A percentile compares a stretch with the other conserved stretches of the same genome.
Conservation (phyloP, 2,113 vertebrate species). For the Emydura subglobosa region DNA sequence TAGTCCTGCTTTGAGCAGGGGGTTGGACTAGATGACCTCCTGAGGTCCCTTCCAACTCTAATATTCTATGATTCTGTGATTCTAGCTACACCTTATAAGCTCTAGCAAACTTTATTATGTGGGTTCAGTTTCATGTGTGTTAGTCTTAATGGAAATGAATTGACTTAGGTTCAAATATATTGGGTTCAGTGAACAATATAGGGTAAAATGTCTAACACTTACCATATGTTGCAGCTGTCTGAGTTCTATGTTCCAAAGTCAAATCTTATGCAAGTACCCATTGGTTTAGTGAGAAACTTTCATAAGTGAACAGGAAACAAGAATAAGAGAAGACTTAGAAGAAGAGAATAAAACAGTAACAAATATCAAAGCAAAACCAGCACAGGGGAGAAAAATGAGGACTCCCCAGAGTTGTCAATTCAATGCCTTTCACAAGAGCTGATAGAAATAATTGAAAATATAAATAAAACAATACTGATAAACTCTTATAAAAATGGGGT, state of each 20-base stretch:
- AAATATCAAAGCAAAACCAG: not conserved
- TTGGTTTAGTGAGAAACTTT: not conserved
- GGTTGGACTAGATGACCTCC: too few species aligned
- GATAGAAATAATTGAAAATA: not conserved
- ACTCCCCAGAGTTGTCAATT: not conserved
- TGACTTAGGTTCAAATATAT: not conserved
- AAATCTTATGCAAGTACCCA: not conserved
- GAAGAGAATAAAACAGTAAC: not conserved
- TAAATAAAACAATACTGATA: not conserved
- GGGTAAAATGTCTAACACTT: not conserved
- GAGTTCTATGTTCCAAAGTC: not conserved
- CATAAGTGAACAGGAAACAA: conserved; percentile 9
- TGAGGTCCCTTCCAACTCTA: too few species aligned
- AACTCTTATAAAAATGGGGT: not conserved
- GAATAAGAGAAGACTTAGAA: not conserved
- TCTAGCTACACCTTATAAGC: not conserved
- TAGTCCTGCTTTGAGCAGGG: too few species aligned
- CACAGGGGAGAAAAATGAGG: not conserved
- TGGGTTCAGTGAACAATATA: not conserved
- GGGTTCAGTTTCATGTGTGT: not conserved
- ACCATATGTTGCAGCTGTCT: not conserved
- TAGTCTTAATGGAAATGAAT: not conserved
- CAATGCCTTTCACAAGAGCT: not conserved
- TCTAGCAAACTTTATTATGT: not conserved
- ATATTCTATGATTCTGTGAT: too few species aligned